Evolutionary conservation across 1,140 invertebrate genomes (phyloP), one percentile per base, ranked within the genome.

Genomic region (Drosophila insularis): DNA sequence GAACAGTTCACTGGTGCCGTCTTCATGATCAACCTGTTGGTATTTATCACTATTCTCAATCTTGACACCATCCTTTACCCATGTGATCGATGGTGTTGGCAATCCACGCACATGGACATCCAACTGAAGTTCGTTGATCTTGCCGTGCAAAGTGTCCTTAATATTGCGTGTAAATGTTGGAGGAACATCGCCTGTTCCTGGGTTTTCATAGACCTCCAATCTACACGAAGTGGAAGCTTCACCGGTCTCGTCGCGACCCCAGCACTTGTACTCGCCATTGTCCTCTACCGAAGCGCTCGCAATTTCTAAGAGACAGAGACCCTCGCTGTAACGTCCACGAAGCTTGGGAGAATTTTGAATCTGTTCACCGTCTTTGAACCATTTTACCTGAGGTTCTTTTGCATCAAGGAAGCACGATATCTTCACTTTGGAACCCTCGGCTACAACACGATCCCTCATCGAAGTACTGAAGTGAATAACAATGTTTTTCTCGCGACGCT

Each of bases 341-440:
- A 93, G 92, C 81, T 94, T 95, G 59, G 84, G 91, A 7, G 66
- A 46, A 62, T 91, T 91, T 14, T 79, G 78, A 19, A 92, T 67
- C 19, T 70, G 86, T 62, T 91, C 89, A 0, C 94, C 94, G 73
- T 97, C 94, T 82, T 96, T 97, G n/a, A 94, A 94, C 96, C 96
- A 98, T 61, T 94, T 94, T 1, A 98, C 93, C 50, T 94, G 93
- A 0, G 96, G 95, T 56, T 95, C 95, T 72, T 94, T 94, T 14
- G 96, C 96, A 68, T 98, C 94, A 2, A 98, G 94, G 74, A 96
- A 96, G 90, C 98, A 98, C 2, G 96, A 96, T 8, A 99, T 92
- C 89, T 95, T 96, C 2, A 97, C 95, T 66, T 95, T 93, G 8
- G 96, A 95, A 1, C 95, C 95, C 80, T 95, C 94, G 1, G 95